Conservation (phyloP, 2,797 vertebrate genomes). For the Darevskia mixta region DNA sequence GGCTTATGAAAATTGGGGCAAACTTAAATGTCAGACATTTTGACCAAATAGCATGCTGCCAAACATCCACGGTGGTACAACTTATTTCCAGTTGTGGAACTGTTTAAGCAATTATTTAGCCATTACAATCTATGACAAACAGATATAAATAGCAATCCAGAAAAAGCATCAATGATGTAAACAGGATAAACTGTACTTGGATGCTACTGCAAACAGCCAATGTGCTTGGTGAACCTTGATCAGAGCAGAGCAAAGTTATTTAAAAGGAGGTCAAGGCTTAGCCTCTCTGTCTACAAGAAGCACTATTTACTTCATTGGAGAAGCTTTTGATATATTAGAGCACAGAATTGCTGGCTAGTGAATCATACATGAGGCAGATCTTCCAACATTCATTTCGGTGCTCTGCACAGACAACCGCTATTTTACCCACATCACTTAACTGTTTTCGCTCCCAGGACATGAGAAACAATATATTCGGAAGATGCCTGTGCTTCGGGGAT, state of each 20-base stretch:
- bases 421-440: conserved; percentile 79
- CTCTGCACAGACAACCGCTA: background rate
- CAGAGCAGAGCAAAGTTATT: background rate
- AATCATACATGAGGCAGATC: background rate
- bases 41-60: background rate
- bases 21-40: conserved; percentile 22
- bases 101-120: background rate
- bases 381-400: background rate
- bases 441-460: conserved; percentile 93
- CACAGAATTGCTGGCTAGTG: background rate
- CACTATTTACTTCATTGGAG: background rate
- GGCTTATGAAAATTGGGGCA: background rate
- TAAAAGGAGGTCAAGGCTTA: background rate
- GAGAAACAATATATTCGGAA: conserved; percentile 91
- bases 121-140: background rate
- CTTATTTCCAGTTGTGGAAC: background rate
- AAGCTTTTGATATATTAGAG: background rate
- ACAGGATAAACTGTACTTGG: background rate
- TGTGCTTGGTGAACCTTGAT: background rate
- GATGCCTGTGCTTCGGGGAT: conserved; percentile 89
- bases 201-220: background rate
- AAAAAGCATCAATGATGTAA: background rate
- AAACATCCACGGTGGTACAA: background rate
- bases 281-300: background rate
- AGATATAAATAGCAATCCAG: background rate